These are phyloP conservation scores for Danio tinwini DNA, from an alignment of 2,797 vertebrate species.

Conservation along the genomic window DNA sequence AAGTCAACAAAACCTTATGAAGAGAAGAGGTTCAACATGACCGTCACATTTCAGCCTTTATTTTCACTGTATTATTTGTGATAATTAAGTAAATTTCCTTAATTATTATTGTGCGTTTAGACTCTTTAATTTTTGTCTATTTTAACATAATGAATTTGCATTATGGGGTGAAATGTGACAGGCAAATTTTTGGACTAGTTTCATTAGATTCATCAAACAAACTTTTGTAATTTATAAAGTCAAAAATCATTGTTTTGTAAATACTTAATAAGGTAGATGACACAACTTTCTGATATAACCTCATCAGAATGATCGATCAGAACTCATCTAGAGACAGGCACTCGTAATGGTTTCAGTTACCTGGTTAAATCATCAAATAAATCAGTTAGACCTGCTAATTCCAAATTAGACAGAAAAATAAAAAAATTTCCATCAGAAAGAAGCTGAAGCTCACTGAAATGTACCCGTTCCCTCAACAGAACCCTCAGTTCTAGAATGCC, in stretches of 20 bases:
- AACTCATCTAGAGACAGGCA: slow-evolving; percentile 15
- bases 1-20: background rate
- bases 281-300: background rate
- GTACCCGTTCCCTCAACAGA: slow-evolving; percentile 33
- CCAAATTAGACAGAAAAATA: background rate
- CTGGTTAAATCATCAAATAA: slow-evolving; percentile 15
- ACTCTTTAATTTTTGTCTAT: too few relatives aligned
- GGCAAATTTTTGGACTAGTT: background rate
- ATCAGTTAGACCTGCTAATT: background rate
- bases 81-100: background rate
- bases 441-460: slow-evolving; percentile 39
- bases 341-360: slow-evolving; percentile 11
- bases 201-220: background rate
- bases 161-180: background rate
- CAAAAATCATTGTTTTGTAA: background rate
- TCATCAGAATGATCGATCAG: too few relatives aligned
- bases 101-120: background rate
- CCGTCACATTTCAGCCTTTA: background rate
- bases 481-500: slow-evolving; percentile 22
- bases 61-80: background rate
- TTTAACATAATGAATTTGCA: background rate
- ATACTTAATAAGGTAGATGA: background rate
- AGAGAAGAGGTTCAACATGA: background rate
- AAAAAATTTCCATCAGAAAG: background rate
- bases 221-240: background rate